Conservation (phyloP, 2,113 vertebrate species). For the Elephas maximus region DNA sequence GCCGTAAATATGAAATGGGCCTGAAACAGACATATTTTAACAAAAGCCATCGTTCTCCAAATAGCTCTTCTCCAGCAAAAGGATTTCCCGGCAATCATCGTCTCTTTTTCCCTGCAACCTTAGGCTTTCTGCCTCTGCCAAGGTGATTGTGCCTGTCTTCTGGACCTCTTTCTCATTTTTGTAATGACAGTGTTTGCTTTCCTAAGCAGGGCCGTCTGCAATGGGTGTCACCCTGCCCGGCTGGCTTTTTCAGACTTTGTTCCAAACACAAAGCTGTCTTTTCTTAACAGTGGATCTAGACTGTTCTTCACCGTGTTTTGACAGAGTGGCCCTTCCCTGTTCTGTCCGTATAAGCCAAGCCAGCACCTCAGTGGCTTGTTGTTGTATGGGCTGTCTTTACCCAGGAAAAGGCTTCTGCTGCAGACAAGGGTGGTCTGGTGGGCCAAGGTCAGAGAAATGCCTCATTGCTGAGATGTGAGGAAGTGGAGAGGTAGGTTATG, state of each 20-base stretch:
- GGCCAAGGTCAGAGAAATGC: background rate
- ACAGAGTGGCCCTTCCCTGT: conserved; percentile 37
- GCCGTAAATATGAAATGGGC: background rate
- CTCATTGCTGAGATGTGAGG: background rate
- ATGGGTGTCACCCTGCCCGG: conserved; percentile 60
- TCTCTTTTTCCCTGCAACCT: background rate
- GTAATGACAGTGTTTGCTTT: conserved; percentile 12
- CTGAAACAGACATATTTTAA: conserved; percentile 48
- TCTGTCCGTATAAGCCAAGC: background rate
- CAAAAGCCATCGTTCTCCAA: background rate
- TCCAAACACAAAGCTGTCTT: conserved; percentile 70
- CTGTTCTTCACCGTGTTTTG: conserved; percentile 49
- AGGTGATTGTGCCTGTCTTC: background rate
- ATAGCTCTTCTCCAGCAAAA: background rate
- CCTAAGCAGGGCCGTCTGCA: background rate
- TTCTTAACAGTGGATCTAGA: conserved; percentile 58
- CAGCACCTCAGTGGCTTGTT: background rate
- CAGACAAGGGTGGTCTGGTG: background rate
- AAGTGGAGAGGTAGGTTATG: background rate
- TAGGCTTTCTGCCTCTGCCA: background rate
- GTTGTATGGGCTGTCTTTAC: conserved; percentile 47
- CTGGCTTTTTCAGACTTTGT: conserved; percentile 60
- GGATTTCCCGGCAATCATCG: background rate
- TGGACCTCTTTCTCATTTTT: background rate
- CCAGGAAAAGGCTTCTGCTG: background rate